These are phyloP conservation scores for Centropus bengalensis DNA, from an alignment of 2,113 vertebrate species.

Conservation along the genomic window DNA sequence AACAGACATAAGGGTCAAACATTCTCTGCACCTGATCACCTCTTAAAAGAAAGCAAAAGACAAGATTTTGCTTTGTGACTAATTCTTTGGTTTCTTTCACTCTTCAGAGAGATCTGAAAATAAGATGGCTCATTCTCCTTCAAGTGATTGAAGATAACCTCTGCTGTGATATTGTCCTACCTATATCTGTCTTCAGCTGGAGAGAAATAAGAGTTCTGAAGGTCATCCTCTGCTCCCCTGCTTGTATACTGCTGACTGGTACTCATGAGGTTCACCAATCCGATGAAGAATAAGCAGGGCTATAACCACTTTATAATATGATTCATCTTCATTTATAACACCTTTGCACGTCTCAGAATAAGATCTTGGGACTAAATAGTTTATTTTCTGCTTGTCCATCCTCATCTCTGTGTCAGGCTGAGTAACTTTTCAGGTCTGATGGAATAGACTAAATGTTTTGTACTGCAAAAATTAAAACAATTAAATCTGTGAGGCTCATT, in stretches of 20 bases:
- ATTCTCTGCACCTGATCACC: neutral
- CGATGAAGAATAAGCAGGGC: neutral
- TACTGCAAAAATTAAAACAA: neutral
- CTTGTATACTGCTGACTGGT: neutral
- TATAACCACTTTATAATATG: neutral
- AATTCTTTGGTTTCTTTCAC: neutral
- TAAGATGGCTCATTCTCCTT: neutral
- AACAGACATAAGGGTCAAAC: neutral
- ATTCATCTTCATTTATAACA: neutral
- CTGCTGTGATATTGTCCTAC: neutral
- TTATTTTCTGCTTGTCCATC: neutral
- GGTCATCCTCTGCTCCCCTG: neutral
- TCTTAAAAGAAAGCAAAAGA: neutral
- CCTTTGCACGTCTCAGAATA: neutral
- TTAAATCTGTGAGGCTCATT: neutral
- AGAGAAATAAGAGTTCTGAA: neutral
- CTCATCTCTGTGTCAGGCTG: neutral
- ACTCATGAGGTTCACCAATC: rapidly evolving
- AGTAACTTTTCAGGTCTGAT: neutral
- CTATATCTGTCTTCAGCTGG: neutral
- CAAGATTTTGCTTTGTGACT: neutral
- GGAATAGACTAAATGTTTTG: neutral
- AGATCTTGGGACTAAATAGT: neutral
- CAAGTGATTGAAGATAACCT: neutral
- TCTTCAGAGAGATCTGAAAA: neutral